Evolutionary conservation across 2,113 vertebrate species (phyloP), one percentile per base, ranked within the genome.

Genomic region (Athene noctua): DNA sequence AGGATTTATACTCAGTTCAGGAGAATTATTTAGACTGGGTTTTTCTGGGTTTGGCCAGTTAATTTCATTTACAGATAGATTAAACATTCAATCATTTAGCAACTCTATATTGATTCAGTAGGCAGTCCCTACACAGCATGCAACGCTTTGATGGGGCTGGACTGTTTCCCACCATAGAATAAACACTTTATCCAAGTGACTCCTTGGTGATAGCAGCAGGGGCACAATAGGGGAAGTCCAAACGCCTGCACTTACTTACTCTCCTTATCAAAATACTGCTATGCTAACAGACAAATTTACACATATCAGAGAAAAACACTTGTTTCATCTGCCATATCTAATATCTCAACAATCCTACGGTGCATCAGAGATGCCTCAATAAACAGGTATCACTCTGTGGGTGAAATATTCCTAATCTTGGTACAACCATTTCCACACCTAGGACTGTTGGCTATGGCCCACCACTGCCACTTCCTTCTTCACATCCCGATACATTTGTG

Each of bases 381-480:
- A 86, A 65, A 6, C 30, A 44, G 16, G 3, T 25, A 4, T 38
- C 22, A 55, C 58, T 67, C 6, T 42, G 0, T 1, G 30, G 20
- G 23, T 42, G 59, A 73, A 68, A 87, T 66, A 42, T 9, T 68
- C 20, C 36, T 25, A 22, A 29, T 34, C 42, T 51, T 2, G 3
- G 38, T 27, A 27, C 17, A 55, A 32, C 25, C 18, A 26, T 26
- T 55, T 38, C 46, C 49, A 67, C 29, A 46, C 12, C 9, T 9
- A 52, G 55, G 20, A 58, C 15, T 5, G 2, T 36, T n/a, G 65
- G 5, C 65, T 62, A 5, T 8, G 21, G n/a, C 47, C 22, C 58
- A 54, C 30, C 44, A 19, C 58, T 36, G n/a, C 32, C 22, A 25
- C 22, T 59, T 52, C 63, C 65, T 23, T 73, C 59, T 36, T 8